Evolutionary conservation across 2,888 invertebrate genomes (phyloP), one percentile per base, ranked within the genome.

Genomic region (Oxystoma pomonae): DNA sequence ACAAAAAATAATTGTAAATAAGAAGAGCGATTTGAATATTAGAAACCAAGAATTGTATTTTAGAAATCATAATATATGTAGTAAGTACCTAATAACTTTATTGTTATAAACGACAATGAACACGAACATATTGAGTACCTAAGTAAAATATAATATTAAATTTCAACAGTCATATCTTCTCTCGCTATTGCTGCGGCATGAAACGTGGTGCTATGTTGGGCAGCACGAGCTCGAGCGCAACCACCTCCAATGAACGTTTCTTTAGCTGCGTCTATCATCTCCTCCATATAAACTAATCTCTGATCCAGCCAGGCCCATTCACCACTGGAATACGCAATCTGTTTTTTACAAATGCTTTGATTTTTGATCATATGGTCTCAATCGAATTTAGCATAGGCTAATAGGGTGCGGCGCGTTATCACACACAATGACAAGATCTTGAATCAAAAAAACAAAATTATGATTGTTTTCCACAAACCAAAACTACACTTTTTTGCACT

Each of bases 151-250:
- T n/a, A n/a, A n/a, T 57, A n/a, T 58, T 59, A 35, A 18, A 62
- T 16, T n/a, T 64, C 65, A 12, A 69, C 68, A 53, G 20, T 60
- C 65, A 65, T 67, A 58, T 67, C 63, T 51, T 67, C 55, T 64
- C 63, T 58, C 18, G 61, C 61, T 53, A 69, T 66, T 35, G 65
- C 63, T 17, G 65, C 60, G 56, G 62, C 59, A 63, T 69, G 66
- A 61, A 21, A 51, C 19, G 49, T 59, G 35, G 69, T 66, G 12
- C 58, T 58, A 21, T 68, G 69, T 57, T 70, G 64, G 16, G 61
- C 68, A 57, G 67, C 68, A 17, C 67, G 59, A 9, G 68, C 67
- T n/a, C n/a, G n/a, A n/a, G n/a, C n/a, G 63, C 70, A 70, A 63
- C 70, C 70, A 18, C 67, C 67, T 53, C 66, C 68, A n/a, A 68